phyloP scores from a whole-genome alignment of 2,888 invertebrate species.

The Ennomos erosarius region DNA sequence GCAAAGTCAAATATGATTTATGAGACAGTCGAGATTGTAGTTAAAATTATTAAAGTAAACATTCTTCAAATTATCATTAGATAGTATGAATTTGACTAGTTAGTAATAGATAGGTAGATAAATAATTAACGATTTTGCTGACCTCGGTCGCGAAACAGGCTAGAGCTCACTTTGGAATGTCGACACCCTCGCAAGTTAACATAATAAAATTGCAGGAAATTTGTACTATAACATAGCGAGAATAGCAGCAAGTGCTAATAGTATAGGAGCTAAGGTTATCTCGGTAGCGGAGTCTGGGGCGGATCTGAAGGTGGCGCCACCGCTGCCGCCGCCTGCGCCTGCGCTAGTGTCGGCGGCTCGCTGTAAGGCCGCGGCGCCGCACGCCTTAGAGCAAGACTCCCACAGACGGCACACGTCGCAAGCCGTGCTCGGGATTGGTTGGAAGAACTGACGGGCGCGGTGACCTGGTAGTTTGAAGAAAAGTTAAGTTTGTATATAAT shows the following conservation, averaged over 20 bases:
- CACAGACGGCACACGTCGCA: conserved; percentile 93
- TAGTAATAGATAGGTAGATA: conserved; percentile 32
- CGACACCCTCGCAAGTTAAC: not conserved
- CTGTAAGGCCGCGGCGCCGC: conserved; percentile 63
- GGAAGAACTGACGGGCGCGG: conserved; percentile 93
- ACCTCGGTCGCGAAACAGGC: not conserved
- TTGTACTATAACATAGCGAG: conserved; percentile 13
- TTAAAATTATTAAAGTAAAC: conserved; percentile 2
- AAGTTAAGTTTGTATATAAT: no score
- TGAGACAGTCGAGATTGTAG: conserved; percentile 1
- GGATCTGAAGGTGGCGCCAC: conserved; percentile 22
- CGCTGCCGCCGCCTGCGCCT: conserved; percentile 14
- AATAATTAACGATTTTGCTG: conserved; percentile 10
- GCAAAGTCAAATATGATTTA: not conserved
- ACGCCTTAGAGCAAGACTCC: conserved; percentile 72
- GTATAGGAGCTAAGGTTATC: conserved; percentile 26
- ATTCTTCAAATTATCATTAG: not conserved
- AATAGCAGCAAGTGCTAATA: conserved; percentile 11
- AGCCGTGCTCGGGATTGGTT: conserved; percentile 87
- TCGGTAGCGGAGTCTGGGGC: conserved; percentile 35
- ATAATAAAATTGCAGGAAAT: not conserved
- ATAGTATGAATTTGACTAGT: conserved; percentile 41
- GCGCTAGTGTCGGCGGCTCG: conserved; percentile 35
- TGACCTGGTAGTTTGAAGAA: conserved; percentile 83
- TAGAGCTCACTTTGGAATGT: no score